Percentiles rank a stretch among this genome's conserved stretches.
These are phyloP conservation scores for Ips nitidus DNA, from an alignment of 1,140 invertebrate genomes.

Conservation along the genomic window DNA sequence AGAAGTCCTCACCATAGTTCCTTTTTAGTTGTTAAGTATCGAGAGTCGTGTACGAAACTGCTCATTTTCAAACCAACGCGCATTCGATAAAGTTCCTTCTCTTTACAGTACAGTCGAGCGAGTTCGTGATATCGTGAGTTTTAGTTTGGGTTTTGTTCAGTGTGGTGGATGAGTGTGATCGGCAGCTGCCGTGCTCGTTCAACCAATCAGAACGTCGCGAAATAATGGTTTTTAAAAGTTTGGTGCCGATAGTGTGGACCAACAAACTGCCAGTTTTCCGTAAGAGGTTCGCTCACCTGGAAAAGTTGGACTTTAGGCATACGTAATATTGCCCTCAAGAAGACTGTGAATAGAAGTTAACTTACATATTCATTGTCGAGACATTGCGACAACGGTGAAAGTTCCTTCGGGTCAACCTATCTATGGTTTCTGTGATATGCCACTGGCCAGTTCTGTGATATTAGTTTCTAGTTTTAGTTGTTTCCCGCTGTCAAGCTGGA, in stretches of 20 bases:
- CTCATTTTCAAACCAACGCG: constrained; percentile 24
- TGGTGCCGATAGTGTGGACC: too few species aligned
- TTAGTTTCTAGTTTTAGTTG: constrained; percentile 11
- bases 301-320: too few species aligned
- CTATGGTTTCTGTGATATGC: not conserved
- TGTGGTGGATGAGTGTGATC: not conserved
- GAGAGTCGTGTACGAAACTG: constrained; percentile 23
- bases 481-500: constrained; percentile 21
- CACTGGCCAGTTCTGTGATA: constrained; percentile 19
- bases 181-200: too few species aligned
- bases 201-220: too few species aligned
- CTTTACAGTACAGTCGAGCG: too few species aligned
- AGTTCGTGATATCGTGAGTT: too few species aligned
- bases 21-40: constrained; percentile 24
- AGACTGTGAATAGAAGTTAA: too few species aligned
- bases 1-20: constrained; percentile 24
- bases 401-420: constrained; percentile 12
- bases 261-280: too few species aligned
- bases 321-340: too few species aligned
- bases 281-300: too few species aligned
- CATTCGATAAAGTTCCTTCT: not conserved
- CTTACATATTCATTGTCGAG: too few species aligned
- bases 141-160: not conserved
- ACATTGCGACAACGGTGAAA: constrained; percentile 1
- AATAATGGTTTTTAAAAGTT: too few species aligned